Conservation (phyloP, 2,888 invertebrate species). For the Halocaridina rubra region DNA sequence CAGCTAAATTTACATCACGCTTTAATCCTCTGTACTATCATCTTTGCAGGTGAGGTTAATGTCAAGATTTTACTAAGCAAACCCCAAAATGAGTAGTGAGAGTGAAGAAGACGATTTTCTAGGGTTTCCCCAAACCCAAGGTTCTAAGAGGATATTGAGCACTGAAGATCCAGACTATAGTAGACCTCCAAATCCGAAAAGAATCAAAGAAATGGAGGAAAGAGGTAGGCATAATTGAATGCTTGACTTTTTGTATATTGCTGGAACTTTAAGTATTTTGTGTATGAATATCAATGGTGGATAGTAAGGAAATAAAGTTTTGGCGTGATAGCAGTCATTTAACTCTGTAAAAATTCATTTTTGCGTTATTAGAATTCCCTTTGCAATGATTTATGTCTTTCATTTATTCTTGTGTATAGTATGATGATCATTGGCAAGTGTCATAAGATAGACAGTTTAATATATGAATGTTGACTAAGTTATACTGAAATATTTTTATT, state of each 20-base stretch:
- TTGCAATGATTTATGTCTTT: neutral
- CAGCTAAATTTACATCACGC: too few relatives aligned
- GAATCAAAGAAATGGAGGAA: slow-evolving; percentile 37
- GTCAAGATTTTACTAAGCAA: too few relatives aligned
- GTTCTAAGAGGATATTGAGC: slow-evolving; percentile 36
- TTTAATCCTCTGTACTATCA: too few relatives aligned
- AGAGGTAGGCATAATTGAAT: slow-evolving; percentile 12
- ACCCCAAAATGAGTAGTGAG: neutral
- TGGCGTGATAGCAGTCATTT: neutral
- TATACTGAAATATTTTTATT: too few relatives aligned
- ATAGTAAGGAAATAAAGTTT: neutral
- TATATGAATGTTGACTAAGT: neutral
- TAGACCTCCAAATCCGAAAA: slow-evolving; percentile 27
- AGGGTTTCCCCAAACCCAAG: neutral
- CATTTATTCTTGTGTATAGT: neutral
- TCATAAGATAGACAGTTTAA: neutral
- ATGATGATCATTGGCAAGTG: neutral
- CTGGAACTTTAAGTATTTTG: neutral
- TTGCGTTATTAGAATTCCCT: neutral
- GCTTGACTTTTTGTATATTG: neutral
- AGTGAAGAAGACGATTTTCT: neutral
- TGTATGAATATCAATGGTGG: neutral
- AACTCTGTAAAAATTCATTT: neutral
- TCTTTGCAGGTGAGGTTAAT: neutral
- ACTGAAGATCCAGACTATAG: slow-evolving; percentile 47